A percentile compares a stretch with the other conserved stretches of the same genome.
Conservation (phyloP, 2,797 vertebrate genomes). For the Dromococcyx pavoninus region DNA sequence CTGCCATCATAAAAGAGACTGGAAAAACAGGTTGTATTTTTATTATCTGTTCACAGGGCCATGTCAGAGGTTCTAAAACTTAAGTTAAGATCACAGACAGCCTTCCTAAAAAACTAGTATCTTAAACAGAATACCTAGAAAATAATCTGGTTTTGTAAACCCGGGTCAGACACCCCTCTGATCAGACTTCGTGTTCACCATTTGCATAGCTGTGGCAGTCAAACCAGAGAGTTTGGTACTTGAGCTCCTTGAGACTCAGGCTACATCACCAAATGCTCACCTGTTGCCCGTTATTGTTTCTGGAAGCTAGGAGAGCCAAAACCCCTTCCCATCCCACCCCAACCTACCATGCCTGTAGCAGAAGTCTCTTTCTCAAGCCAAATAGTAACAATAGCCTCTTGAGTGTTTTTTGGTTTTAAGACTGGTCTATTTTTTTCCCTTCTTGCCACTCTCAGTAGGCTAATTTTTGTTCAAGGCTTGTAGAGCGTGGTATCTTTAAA, state of each 20-base stretch:
- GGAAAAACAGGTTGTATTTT: not conserved
- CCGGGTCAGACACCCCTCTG: fast-evolving
- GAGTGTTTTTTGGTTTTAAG: not conserved
- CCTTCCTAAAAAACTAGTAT: not conserved
- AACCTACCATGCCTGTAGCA: not conserved
- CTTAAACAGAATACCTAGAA: not conserved
- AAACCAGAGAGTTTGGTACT: not conserved
- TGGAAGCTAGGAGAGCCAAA: not conserved
- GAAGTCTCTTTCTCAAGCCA: not conserved
- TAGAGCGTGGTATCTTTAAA: not conserved
- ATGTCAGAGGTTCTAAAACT: not conserved
- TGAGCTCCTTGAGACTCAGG: not conserved
- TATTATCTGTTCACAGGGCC: not conserved
- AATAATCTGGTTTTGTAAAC: not conserved
- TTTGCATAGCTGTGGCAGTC: not conserved
- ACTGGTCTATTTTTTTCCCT: not conserved
- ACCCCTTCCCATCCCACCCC: not conserved
- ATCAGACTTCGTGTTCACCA: not conserved
- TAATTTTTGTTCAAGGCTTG: not conserved
- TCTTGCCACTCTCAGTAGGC: fast-evolving
- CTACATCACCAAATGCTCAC: not conserved
- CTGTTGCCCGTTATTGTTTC: not conserved
- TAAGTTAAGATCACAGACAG: not conserved
- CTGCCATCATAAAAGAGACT: not conserved
- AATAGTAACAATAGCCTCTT: not conserved